Percentiles rank a stretch among this genome's conserved stretches.
Conservation (phyloP, 2,797 vertebrate species). For the Loriculus beryllinus region DNA sequence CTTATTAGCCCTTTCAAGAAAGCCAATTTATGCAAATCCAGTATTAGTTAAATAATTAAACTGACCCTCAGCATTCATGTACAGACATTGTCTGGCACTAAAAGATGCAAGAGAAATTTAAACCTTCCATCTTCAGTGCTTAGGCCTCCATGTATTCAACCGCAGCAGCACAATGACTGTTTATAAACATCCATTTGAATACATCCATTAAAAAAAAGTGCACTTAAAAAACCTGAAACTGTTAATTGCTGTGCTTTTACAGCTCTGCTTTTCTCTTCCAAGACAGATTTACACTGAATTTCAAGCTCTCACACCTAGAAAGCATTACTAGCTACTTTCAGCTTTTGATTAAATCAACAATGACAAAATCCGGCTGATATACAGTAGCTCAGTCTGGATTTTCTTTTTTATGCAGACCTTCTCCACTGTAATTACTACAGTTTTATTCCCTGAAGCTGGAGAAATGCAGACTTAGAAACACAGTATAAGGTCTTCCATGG, state of each 20-base stretch:
- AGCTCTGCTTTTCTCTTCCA: background rate
- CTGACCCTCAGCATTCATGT: conserved; percentile 63
- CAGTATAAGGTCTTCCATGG: background rate
- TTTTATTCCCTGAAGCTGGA: conserved; percentile 39
- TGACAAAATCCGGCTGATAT: conserved; percentile 17
- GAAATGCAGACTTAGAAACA: background rate
- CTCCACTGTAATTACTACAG: background rate
- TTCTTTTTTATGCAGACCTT: background rate
- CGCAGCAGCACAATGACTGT: conserved; percentile 16
- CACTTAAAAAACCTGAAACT: background rate
- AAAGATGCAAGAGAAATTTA: conserved; percentile 49
- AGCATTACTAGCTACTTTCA: background rate
- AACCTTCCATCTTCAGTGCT: conserved; percentile 7
- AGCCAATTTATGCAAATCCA: conserved; percentile 82
- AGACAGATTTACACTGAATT: background rate
- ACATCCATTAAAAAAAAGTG: background rate
- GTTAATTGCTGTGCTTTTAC: background rate
- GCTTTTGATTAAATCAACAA: conserved; percentile 38
- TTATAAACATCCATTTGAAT: background rate
- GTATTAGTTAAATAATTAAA: conserved; percentile 77
- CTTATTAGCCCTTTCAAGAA: conserved; percentile 72
- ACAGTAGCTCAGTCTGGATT: background rate
- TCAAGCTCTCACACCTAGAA: background rate
- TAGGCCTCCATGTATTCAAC: conserved; percentile 20
- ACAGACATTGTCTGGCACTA: conserved; percentile 43